These are phyloP conservation scores for Drosophila littoralis DNA, from an alignment of 1,140 invertebrate genomes.

Conservation along the genomic window DNA sequence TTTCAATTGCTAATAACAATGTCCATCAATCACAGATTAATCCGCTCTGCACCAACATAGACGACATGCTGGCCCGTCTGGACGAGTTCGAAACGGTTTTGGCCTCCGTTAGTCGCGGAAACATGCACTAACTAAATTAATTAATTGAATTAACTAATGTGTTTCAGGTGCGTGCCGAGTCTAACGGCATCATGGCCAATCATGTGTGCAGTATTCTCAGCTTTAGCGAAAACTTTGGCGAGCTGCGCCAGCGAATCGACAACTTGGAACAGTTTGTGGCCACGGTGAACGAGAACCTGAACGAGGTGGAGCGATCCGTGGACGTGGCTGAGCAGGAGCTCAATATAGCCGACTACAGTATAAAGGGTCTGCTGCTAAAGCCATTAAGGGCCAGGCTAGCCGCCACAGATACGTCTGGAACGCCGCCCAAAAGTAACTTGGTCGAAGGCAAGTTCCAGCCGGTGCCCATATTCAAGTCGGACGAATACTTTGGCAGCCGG, in stretches of 20 bases:
- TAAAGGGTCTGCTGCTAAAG: slow-evolving; percentile 74
- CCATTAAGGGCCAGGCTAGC: slow-evolving; percentile 64
- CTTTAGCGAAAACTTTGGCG: slow-evolving; percentile 61
- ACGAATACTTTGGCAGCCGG: slow-evolving; percentile 58
- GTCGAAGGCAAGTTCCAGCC: slow-evolving; percentile 63
- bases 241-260: slow-evolving; percentile 65
- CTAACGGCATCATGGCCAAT: slow-evolving; percentile 73
- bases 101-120: slow-evolving; percentile 41
- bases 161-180: slow-evolving; percentile 70
- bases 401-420: slow-evolving; percentile 26
- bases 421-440: slow-evolving; percentile 49
- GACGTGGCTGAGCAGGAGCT: slow-evolving; percentile 78
- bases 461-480: slow-evolving; percentile 64
- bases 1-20: background rate
- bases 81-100: slow-evolving; percentile 79
- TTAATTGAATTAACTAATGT: background rate
- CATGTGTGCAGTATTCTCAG: slow-evolving; percentile 66
- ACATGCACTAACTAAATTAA: too few species aligned
- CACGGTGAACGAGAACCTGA: slow-evolving; percentile 64
- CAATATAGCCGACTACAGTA: slow-evolving; percentile 76
- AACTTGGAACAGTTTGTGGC: slow-evolving; percentile 70
- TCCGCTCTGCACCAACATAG: slow-evolving; percentile 77
- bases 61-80: slow-evolving; percentile 76
- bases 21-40: slow-evolving; percentile 49
- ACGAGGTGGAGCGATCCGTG: slow-evolving; percentile 65